Evolutionary conservation across 2,888 invertebrate genomes (phyloP).

Genomic region (Drosophila kambysellisi): DNA sequence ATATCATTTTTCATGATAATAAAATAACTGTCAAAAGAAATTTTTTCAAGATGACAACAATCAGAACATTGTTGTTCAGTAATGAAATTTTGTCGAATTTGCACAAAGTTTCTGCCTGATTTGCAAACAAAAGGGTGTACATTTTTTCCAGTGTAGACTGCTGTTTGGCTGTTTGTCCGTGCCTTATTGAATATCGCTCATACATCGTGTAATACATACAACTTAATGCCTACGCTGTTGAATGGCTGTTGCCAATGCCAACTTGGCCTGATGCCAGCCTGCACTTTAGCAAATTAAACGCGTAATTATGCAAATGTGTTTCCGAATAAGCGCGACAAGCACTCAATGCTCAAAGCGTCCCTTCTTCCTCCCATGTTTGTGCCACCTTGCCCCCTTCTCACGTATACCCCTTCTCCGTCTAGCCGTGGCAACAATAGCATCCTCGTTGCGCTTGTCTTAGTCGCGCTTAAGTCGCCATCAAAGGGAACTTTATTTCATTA

Average conservation of each 20-base stretch:
- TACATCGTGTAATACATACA: constrained; percentile 48
- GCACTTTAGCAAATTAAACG: constrained; percentile 79
- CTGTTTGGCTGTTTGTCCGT: neutral
- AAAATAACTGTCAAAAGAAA: neutral
- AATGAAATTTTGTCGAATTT: neutral
- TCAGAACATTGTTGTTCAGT: neutral
- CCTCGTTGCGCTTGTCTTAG: constrained; percentile 37
- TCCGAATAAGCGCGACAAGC: constrained; percentile 72
- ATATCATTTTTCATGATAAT: neutral
- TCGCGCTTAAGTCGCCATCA: constrained; percentile 66
- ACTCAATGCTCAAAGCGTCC: constrained; percentile 49
- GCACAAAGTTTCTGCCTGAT: neutral
- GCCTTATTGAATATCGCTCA: constrained; percentile 58
- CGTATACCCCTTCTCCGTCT: neutral
- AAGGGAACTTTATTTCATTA: constrained; percentile 78
- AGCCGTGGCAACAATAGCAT: constrained; percentile 41
- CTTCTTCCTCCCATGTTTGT: neutral
- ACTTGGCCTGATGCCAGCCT: constrained; percentile 50
- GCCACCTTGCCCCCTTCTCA: neutral
- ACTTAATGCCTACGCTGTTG: constrained; percentile 31
- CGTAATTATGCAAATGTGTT: constrained; percentile 78
- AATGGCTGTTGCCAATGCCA: constrained; percentile 14
- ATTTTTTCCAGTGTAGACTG: neutral
- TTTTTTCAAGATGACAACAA: neutral
- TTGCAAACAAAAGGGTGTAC: neutral